phyloP scores from a whole-genome alignment of 2,888 invertebrate species.

The Drosophila silvestris region DNA sequence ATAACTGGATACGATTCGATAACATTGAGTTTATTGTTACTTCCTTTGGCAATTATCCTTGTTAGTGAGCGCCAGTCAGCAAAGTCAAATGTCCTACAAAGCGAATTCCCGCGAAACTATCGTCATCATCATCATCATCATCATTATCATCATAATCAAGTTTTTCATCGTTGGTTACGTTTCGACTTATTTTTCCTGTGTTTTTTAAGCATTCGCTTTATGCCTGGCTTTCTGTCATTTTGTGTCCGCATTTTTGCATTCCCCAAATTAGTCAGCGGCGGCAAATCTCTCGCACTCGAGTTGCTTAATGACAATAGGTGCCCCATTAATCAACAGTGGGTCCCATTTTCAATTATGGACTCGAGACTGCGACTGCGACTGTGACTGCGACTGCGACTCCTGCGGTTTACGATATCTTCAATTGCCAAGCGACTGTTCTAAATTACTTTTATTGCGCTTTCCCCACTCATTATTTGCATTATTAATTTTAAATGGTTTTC shows the following conservation, averaged over 20 bases:
- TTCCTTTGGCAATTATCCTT: slow-evolving; percentile 78
- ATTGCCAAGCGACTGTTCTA: slow-evolving; percentile 15
- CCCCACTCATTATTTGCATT: slow-evolving; percentile 14
- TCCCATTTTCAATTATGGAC: slow-evolving; percentile 6
- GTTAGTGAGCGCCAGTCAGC: slow-evolving; percentile 57
- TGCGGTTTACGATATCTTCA: slow-evolving; percentile 34
- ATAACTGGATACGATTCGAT: slow-evolving; percentile 64
- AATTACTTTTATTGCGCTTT: slow-evolving; percentile 9
- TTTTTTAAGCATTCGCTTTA: slow-evolving; percentile 30
- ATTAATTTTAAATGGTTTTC: slow-evolving; percentile 15
- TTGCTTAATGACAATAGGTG: slow-evolving; percentile 51
- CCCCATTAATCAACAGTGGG: slow-evolving; percentile 46
- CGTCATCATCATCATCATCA: slow-evolving; percentile 31
- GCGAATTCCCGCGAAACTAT: slow-evolving; percentile 30
- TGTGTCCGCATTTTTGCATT: slow-evolving; percentile 12
- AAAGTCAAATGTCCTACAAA: slow-evolving; percentile 41
- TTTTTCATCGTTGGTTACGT: slow-evolving; percentile 14
- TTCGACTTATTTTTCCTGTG: slow-evolving; percentile 2
- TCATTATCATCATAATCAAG: slow-evolving; percentile 7
- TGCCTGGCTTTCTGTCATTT: slow-evolving; percentile 1
- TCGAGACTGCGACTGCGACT: background rate
- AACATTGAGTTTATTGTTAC: slow-evolving; percentile 78
- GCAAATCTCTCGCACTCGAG: slow-evolving; percentile 41
- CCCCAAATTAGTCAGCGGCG: slow-evolving; percentile 52
- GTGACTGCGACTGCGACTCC: background rate